Percentiles rank a stretch among this genome's conserved stretches.
phyloP scores from a whole-genome alignment of 2,888 invertebrate genomes.

The Eremobia ochroleuca region DNA sequence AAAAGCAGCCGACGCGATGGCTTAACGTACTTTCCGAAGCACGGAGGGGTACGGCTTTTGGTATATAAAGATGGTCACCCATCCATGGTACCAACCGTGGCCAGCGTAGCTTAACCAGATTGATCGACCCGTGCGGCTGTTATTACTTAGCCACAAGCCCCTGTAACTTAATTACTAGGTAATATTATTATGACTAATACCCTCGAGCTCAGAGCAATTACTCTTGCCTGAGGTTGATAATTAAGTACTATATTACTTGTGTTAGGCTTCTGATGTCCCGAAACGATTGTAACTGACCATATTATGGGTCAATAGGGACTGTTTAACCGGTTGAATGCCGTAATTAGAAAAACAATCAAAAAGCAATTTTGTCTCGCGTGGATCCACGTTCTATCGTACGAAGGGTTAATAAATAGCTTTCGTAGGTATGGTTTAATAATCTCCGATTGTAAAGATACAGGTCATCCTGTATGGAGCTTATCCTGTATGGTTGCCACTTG shows the following conservation, averaged over 20 bases:
- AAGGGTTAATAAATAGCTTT: background rate
- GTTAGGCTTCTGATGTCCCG: background rate
- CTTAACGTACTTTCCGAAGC: no score
- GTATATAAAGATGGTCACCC: no score
- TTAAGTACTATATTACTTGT: slow-evolving; percentile 2
- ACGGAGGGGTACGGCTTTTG: no score
- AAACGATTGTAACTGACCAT: background rate
- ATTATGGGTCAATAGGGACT: background rate
- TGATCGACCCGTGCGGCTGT: no score
- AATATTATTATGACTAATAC: background rate
- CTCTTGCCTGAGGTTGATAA: background rate
- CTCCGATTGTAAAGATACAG: background rate
- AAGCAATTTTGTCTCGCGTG: no score
- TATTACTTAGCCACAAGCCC: no score
- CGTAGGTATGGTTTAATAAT: background rate
- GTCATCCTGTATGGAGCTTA: background rate
- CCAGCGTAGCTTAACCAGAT: no score
- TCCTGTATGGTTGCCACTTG: background rate
- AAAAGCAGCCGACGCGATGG: no score
- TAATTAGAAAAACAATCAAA: no score
- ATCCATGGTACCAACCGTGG: no score
- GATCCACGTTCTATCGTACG: no score
- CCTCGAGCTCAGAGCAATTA: slow-evolving; percentile 19
- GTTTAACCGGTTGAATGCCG: background rate
- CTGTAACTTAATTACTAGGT: background rate